Evolutionary conservation across 2,888 invertebrate genomes (phyloP), one percentile per base, ranked within the genome.

Genomic region (Leucoma salicis): DNA sequence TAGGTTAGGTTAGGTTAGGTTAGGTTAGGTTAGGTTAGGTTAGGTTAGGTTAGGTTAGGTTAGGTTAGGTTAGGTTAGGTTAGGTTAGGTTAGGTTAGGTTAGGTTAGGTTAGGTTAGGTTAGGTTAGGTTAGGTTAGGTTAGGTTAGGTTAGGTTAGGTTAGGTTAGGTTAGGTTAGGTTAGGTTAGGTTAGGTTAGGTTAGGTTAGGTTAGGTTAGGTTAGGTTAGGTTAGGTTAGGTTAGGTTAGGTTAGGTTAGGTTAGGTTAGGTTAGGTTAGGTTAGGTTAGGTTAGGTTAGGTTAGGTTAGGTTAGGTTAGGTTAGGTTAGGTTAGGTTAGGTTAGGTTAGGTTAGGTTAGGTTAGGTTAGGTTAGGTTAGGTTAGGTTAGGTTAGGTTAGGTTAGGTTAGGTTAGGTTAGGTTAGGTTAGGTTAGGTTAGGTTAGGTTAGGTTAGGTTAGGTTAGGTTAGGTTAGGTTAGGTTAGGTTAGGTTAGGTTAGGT

Each of bases 341-440:
- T 53, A 52, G 53, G 53, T 54, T 54, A 50, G 54, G 55, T 54
- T 56, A 49, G 55, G 58, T 54, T 55, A 53, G 53, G 53, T 53
- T 56, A 54, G 56, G 54, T 55, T 55, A 56, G 55, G 57, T 55
- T 57, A 32, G 32, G 54, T 57, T 53, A 52, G 53, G 54, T 51
- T 54, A 53, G 54, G 57, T 57, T 58, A 54, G 57, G 57, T 56
- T 55, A 54, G 56, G 57, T 54, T 61, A 51, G 55, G 55, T 58
- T 57, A 58, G 59, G 59, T 55, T 54, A 57, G 57, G 57, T 61
- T 61, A 54, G 61, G 61, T 59, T 54, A 53, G 62, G 56, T 59
- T 56, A 56, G 57, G 54, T 57, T 53, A 53, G 59, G 53, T 59
- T 55, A 49, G 56, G 56, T 52, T 58, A 57, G 55, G 57, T 60